A percentile compares a stretch with the other conserved stretches of the same genome.
These are phyloP conservation scores for Endomychus coccineus DNA, from an alignment of 2,888 invertebrate genomes.

Conservation along the genomic window DNA sequence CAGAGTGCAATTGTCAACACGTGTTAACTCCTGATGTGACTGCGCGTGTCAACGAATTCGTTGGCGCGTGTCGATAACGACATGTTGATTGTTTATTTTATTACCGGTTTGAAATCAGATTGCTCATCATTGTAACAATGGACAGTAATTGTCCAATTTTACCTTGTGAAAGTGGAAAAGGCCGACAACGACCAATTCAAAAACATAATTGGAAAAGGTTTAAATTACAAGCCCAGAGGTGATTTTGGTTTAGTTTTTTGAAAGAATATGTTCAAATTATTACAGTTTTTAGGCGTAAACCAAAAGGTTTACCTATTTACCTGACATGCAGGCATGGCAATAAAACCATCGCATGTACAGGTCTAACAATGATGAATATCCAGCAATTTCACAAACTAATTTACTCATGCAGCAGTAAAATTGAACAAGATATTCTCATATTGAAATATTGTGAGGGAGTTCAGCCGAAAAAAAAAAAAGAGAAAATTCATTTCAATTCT, in stretches of 20 bases:
- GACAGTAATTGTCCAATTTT: conserved; percentile 8
- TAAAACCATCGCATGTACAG: conserved; percentile 5
- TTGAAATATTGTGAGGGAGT: conserved; percentile 7
- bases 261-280: conserved; percentile 8
- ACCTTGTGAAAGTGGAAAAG: conserved; percentile 7
- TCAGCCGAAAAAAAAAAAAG: conserved; percentile 5
- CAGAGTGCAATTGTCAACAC: conserved; percentile 7
- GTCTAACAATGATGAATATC: conserved; percentile 7
- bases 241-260: conserved; percentile 6
- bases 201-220: conserved; percentile 7
- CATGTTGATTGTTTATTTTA: conserved; percentile 6
- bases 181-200: conserved; percentile 8
- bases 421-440: conserved; percentile 8
- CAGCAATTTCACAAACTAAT: conserved; percentile 7
- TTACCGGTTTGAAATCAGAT: conserved; percentile 7
- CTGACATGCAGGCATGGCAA: conserved; percentile 5
- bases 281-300: conserved; percentile 3
- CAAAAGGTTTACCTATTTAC: conserved; percentile 7
- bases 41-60: too few relatives aligned
- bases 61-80: conserved; percentile 6
- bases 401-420: conserved; percentile 9
- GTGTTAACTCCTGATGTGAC: conserved; percentile 5
- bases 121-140: conserved; percentile 6
- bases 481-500: conserved; percentile 1
- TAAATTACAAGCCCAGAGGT: conserved; percentile 6